Conservation (phyloP, 2,797 vertebrate genomes). For the Hipposideros larvatus region DNA sequence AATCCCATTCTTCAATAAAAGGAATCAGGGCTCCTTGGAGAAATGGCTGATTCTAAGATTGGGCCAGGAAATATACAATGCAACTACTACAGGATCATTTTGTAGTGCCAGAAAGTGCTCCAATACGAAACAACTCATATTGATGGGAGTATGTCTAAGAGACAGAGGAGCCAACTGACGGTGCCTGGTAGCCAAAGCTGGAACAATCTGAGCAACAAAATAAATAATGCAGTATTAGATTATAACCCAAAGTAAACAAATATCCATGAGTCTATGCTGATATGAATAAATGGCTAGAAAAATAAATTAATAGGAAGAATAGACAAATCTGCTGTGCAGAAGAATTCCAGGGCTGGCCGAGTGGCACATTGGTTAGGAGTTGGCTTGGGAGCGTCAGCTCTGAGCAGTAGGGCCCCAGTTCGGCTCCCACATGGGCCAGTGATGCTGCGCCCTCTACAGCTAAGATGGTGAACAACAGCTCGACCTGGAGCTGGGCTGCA, state of each 20-base stretch:
- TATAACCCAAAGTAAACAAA: constrained; percentile 41
- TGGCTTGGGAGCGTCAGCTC: too few species aligned
- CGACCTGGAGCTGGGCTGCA: too few species aligned
- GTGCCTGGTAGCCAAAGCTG: background rate
- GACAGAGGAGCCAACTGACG: background rate
- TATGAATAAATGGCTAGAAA: background rate
- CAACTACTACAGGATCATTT: background rate
- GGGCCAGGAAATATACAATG: background rate
- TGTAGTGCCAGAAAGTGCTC: background rate
- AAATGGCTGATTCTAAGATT: background rate
- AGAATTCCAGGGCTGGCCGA: background rate
- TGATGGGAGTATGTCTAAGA: background rate
- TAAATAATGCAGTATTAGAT: background rate
- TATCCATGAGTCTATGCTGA: background rate
- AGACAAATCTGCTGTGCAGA: background rate
- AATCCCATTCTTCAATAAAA: constrained; percentile 12
- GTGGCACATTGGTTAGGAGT: too few species aligned
- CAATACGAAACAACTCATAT: background rate
- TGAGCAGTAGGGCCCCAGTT: too few species aligned
- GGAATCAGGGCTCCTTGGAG: background rate
- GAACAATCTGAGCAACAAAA: background rate
- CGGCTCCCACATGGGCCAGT: too few species aligned
- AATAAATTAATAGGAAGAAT: background rate
- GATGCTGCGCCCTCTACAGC: too few species aligned
- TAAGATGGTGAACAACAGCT: too few species aligned